A percentile compares a stretch with the other conserved stretches of the same genome.
phyloP scores from a whole-genome alignment of 2,888 invertebrate species.

The Rhimphoctona megacephalus region DNA sequence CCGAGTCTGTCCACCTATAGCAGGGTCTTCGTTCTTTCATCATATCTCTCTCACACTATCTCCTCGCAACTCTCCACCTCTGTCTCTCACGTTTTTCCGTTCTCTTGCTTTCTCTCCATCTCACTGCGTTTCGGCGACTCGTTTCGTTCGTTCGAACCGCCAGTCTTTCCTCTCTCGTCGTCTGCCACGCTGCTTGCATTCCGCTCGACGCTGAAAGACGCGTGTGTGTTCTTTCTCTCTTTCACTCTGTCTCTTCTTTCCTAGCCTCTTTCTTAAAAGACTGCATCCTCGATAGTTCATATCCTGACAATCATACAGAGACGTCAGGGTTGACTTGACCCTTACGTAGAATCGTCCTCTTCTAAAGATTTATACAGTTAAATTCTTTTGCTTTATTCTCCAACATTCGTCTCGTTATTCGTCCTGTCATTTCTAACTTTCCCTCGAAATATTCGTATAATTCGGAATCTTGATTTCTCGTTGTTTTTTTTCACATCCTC shows the following conservation, averaged over 20 bases:
- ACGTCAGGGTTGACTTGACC: not conserved
- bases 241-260: conserved; percentile 14
- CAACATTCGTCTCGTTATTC: not conserved
- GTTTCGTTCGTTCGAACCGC: conserved; percentile 70
- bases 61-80: conserved; percentile 48
- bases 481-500: conserved; percentile 34
- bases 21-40: conserved; percentile 68
- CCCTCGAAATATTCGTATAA: not conserved
- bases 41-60: conserved; percentile 58
- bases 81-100: conserved; percentile 40
- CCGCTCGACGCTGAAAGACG: conserved; percentile 69
- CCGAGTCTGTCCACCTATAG: conserved; percentile 40
- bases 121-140: conserved; percentile 67
- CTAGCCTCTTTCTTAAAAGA: conserved; percentile 12
- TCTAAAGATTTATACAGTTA: not conserved
- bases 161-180: conserved; percentile 75
- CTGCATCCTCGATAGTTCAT: conserved; percentile 26
- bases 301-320: not conserved
- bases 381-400: not conserved
- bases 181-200: conserved; percentile 74
- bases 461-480: conserved; percentile 6
- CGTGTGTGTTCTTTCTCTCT: conserved; percentile 61
- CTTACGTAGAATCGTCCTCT: not conserved
- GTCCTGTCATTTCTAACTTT: not conserved
- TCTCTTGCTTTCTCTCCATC: conserved; percentile 46